These are phyloP conservation scores for Chauna torquata DNA, from an alignment of 2,113 vertebrate species.

Conservation along the genomic window DNA sequence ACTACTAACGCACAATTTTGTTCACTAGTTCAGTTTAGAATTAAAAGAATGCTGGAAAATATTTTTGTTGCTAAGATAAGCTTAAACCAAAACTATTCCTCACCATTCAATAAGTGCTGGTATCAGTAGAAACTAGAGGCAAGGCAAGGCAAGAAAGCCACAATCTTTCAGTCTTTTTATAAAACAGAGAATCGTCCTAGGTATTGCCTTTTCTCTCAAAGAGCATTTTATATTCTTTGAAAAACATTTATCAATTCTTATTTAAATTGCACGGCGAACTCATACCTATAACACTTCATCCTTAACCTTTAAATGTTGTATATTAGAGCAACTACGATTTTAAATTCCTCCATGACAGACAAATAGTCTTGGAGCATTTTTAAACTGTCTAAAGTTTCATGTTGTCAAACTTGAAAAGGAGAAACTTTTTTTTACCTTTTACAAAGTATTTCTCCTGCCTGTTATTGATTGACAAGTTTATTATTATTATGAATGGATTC, in stretches of 20 bases:
- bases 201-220: background rate
- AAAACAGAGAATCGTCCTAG: background rate
- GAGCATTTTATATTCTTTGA: background rate
- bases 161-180: background rate
- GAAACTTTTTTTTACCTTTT: background rate
- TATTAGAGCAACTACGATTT: background rate
- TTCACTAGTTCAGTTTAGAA: background rate
- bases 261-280: background rate
- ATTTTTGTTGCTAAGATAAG: background rate
- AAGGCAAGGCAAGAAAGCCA: background rate
- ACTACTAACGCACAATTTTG: background rate
- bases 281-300: background rate
- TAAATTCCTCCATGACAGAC: background rate
- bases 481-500: conserved; percentile 67
- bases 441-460: conserved; percentile 50
- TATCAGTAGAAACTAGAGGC: background rate
- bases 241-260: background rate
- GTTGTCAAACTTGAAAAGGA: background rate
- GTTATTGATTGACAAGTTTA: conserved; percentile 65
- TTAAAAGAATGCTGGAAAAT: background rate
- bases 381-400: background rate
- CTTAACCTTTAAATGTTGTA: background rate
- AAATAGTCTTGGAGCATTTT: background rate
- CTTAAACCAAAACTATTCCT: background rate
- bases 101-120: background rate